Base-by-base conservation (phyloP, 2,113 vertebrate genomes). In the Polypterus senegalus region DNA sequence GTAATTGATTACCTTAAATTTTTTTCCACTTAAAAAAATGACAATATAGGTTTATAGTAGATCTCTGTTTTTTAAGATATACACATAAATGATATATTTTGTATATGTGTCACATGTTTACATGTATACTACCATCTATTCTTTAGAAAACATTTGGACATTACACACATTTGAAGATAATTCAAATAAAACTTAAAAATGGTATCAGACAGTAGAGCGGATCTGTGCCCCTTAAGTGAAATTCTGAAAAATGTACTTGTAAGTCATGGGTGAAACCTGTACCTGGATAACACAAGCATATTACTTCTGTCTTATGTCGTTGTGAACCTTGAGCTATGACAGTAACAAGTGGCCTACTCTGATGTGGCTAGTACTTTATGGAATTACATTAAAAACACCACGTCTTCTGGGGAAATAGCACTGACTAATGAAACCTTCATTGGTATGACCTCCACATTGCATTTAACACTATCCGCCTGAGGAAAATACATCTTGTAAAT, bases 241-340 rank as follows among this genome's bases (percentile, higher is more conserved):
- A 74, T 70, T 68, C 75, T 76, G 75, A 63, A 65, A 82, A 83
- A 79, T 78, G 76, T 27, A 75, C 27, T 27, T 27, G 27, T 27
- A 78, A 80, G 79, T 79, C 82, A 81, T 69, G 83, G 84, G 83
- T 88, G 82, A 84, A 85, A 81, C 78, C 71, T 78, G 70, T 66
- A 67, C 71, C 69, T 66, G 76, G 80, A 71, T 81, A 78, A 83
- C 77, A 76, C 74, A 84, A 86, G 82, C 78, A 75, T 78, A 83
- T 84, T 83, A 82, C 78, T 85, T 79, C 83, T 86, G 83, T 86
- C 83, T 81, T 70, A 62, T 46, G 72, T 74, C 76, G 76, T 81
- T 78, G 72, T 77, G 79, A 86, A 79, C 81, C 76, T 65, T 70
- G 76, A 77, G 81, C 80, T 85, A 81, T 80, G 80, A 81, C 80